phyloP scores from a whole-genome alignment of 2,113 vertebrate genomes.

The Hyperopisus bebe region DNA sequence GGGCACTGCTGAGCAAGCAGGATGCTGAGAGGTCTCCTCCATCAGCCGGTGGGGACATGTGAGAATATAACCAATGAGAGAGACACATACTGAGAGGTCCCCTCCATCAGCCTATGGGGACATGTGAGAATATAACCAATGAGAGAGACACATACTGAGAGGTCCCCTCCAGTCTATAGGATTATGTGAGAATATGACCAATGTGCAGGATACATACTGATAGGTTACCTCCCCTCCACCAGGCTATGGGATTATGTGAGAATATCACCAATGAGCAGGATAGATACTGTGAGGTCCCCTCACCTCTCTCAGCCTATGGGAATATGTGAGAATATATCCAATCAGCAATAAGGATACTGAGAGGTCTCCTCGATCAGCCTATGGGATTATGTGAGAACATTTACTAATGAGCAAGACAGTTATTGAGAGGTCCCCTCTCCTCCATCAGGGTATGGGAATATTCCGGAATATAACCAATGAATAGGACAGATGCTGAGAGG shows the following conservation, averaged over 20 bases:
- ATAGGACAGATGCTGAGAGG: neutral
- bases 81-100: neutral
- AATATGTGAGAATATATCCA: neutral
- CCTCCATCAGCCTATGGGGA: neutral
- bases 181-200: neutral
- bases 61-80: neutral
- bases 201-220: neutral
- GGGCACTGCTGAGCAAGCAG: neutral
- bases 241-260: neutral
- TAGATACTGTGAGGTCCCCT: neutral
- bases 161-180: neutral
- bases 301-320: neutral
- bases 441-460: neutral
- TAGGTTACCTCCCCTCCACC: too few relatives aligned
- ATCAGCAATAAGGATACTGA: neutral
- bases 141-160: neutral
- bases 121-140: neutral
- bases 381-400: neutral
- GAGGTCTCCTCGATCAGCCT: neutral
- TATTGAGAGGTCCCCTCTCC: neutral
- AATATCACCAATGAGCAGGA: too few relatives aligned
- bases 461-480: neutral
- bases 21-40: neutral
- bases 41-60: too few relatives aligned
- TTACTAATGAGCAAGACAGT: neutral